These are phyloP conservation scores for Heliothis peltigera DNA, from an alignment of 2,888 invertebrate genomes.

Conservation along the genomic window DNA sequence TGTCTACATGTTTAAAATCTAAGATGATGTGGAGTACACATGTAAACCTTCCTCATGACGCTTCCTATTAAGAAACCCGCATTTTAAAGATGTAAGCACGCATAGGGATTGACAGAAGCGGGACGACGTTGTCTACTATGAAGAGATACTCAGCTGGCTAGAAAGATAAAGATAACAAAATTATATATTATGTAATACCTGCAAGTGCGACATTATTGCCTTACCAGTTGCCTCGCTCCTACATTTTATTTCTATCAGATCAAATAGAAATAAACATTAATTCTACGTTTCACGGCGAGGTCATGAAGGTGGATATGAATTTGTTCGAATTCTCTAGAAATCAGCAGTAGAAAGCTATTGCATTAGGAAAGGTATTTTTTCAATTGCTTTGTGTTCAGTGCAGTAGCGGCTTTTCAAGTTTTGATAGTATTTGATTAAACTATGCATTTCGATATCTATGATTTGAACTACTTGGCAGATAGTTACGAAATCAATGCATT, in stretches of 20 bases:
- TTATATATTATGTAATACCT: no score
- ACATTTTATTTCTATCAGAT: conserved; percentile 35
- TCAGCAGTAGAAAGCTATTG: conserved; percentile 54
- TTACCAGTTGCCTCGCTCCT: conserved; percentile 17
- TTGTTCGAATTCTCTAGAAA: conserved; percentile 52
- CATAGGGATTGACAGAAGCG: no score
- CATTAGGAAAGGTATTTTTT: conserved; percentile 32
- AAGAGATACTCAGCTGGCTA: background rate
- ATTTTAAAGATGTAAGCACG: no score
- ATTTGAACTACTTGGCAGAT: conserved; percentile 26
- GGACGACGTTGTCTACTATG: no score
- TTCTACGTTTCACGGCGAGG: conserved; percentile 49
- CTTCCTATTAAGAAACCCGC: no score
- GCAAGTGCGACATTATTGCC: conserved; percentile 15
- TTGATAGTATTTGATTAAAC: conserved; percentile 14
- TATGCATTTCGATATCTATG: conserved; percentile 14
- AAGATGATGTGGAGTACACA: no score
- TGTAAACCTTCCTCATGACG: no score
- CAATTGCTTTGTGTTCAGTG: conserved; percentile 43
- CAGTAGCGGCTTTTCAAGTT: conserved; percentile 14
- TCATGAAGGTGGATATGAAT: conserved; percentile 50
- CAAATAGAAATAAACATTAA: conserved; percentile 38
- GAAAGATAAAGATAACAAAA: conserved; percentile 23
- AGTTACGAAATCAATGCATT: conserved; percentile 45
- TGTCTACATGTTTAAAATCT: no score